Conservation (phyloP, 2,113 vertebrate genomes). For the Hemiprocne comata region DNA sequence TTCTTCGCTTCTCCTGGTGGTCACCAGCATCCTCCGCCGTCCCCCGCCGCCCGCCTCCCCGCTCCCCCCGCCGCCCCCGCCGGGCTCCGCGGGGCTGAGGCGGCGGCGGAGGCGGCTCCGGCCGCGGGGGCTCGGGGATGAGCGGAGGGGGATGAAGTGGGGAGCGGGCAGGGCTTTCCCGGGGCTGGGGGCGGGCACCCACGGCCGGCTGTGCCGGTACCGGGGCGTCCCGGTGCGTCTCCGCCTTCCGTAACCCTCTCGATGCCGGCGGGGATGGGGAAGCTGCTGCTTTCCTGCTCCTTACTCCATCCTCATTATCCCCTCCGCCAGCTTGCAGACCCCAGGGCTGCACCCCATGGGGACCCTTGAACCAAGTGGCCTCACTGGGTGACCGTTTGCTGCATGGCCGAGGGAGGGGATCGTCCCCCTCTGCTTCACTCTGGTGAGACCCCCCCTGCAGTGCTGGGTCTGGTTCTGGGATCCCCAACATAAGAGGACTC, state of each 20-base stretch:
- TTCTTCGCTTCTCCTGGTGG: background rate
- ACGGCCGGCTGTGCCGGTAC: background rate
- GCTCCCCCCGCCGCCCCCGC: background rate
- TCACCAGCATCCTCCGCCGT: background rate
- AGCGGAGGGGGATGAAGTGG: background rate
- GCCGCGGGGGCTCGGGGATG: too few relatives aligned
- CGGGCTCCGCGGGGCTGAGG: background rate
- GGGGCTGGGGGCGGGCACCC: background rate
- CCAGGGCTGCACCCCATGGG: background rate
- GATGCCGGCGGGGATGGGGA: background rate
- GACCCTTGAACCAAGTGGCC: background rate
- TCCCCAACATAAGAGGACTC: too few relatives aligned
- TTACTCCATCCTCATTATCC: background rate
- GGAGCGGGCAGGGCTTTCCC: background rate
- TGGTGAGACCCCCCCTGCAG: too few relatives aligned
- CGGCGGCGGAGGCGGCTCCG: background rate
- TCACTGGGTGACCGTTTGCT: too few relatives aligned
- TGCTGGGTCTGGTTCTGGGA: too few relatives aligned
- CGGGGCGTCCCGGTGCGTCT: background rate
- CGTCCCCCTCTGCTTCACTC: too few relatives aligned
- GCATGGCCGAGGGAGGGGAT: too few relatives aligned
- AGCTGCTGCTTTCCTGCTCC: background rate
- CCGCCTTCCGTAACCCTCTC: conserved; percentile 13
- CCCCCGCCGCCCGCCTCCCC: background rate
- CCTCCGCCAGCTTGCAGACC: background rate